Conservation (phyloP, 2,113 vertebrate genomes). For the Oenanthe oenanthe region DNA sequence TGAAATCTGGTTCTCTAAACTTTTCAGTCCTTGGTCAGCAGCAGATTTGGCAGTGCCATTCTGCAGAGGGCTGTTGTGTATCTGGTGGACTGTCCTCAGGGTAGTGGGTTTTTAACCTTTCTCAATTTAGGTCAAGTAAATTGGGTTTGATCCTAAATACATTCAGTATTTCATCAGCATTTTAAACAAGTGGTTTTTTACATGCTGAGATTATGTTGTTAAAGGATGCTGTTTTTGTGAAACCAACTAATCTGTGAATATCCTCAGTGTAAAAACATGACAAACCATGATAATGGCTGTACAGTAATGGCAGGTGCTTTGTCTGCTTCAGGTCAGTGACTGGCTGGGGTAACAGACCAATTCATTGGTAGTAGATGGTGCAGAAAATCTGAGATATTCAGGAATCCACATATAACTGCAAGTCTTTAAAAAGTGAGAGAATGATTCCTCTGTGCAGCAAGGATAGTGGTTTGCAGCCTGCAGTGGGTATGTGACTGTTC, state of each 20-base stretch:
- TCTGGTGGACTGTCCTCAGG: neutral
- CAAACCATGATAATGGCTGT: neutral
- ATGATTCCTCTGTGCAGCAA: neutral
- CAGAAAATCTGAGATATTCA: neutral
- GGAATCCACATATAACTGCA: neutral
- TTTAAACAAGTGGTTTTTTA: neutral
- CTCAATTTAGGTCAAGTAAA: neutral
- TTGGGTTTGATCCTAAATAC: neutral
- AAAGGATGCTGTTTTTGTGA: neutral
- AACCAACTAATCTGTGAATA: neutral
- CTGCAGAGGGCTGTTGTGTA: neutral
- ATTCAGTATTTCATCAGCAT: neutral
- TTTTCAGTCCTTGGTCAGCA: neutral
- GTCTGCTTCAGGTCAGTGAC: neutral
- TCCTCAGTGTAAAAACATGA: neutral
- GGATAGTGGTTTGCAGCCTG: rapidly evolving
- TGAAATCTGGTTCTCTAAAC: neutral
- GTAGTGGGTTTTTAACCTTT: neutral
- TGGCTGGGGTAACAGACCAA: neutral
- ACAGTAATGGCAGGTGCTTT: neutral
- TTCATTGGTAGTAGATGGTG: too few relatives aligned
- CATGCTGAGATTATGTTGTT: neutral
- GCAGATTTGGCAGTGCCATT: neutral
- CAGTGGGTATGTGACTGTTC: neutral
- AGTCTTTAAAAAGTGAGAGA: neutral